A percentile compares a stretch with the other conserved stretches of the same genome.
Conservation (phyloP, 2,888 invertebrate genomes). For the Lochmaea capreae region DNA sequence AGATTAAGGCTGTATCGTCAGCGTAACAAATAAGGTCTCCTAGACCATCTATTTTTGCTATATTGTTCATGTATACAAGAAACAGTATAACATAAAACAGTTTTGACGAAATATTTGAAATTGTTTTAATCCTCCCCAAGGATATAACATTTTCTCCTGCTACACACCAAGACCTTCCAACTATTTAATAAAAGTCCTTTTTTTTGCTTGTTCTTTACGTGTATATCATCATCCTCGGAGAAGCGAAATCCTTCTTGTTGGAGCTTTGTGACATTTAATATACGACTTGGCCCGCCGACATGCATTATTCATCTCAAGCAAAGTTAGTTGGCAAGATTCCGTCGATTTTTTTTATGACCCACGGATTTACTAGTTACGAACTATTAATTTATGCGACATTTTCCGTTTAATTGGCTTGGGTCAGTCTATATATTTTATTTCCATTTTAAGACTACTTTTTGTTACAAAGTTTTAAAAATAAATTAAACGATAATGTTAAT, state of each 20-base stretch:
- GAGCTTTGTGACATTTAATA: slow-evolving; percentile 52
- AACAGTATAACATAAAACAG: too few species aligned
- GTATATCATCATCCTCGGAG: neutral
- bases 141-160: too few species aligned
- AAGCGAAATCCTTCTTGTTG: neutral
- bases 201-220: neutral
- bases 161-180: neutral
- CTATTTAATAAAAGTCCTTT: slow-evolving; percentile 3
- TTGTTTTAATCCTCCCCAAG: too few species aligned
- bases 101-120: too few species aligned
- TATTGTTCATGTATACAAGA: too few species aligned
- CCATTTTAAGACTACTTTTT: too few species aligned
- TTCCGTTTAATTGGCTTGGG: slow-evolving; percentile 24
- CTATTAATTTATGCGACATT: slow-evolving; percentile 44
- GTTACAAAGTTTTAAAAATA: too few species aligned
- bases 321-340: slow-evolving; percentile 31
- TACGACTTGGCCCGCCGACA: slow-evolving; percentile 52
- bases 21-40: too few species aligned
- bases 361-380: slow-evolving; percentile 17
- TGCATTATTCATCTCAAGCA: slow-evolving; percentile 53
- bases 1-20: too few species aligned
- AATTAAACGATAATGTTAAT: too few species aligned
- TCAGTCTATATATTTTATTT: too few species aligned
- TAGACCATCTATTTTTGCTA: too few species aligned
- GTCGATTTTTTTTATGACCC: slow-evolving; percentile 15